Evolutionary conservation across 2,888 invertebrate species (phyloP).

Genomic region (Elmis aenea): DNA sequence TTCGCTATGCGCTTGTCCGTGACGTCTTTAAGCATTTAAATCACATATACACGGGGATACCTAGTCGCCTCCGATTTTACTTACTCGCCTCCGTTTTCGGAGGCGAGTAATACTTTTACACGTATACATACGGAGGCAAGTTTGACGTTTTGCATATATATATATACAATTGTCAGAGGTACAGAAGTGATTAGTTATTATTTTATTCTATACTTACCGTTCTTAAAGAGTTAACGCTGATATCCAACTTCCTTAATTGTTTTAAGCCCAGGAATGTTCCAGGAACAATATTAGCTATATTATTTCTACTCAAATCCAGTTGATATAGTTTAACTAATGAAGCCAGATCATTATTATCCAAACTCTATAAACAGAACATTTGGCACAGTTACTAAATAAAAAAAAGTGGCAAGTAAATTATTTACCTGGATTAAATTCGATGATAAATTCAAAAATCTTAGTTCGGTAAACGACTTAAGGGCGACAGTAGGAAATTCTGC

Average conservation of each 20-base stretch:
- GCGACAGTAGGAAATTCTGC: slow-evolving; percentile 75
- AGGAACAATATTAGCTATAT: slow-evolving; percentile 73
- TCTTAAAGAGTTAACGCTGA: slow-evolving; percentile 80
- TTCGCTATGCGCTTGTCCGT: no score
- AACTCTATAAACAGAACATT: slow-evolving; percentile 61
- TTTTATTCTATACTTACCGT: no score
- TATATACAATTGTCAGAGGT: no score
- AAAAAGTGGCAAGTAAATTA: slow-evolving; percentile 6
- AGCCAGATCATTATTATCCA: slow-evolving; percentile 69
- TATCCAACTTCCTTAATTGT: slow-evolving; percentile 67
- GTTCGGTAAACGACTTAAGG: slow-evolving; percentile 61
- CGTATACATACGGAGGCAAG: no score
- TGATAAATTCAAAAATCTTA: slow-evolving; percentile 74
- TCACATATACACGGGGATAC: no score
- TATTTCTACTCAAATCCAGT: slow-evolving; percentile 79
- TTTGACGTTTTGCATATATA: no score
- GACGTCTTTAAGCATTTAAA: no score
- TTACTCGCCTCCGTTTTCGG: no score
- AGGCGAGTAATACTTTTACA: no score
- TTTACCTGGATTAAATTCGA: slow-evolving; percentile 80
- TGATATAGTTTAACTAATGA: slow-evolving; percentile 64
- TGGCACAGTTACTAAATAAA: slow-evolving; percentile 5
- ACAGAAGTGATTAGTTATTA: no score
- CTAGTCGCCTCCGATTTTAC: no score
- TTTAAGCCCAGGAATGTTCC: slow-evolving; percentile 75